These are phyloP conservation scores for Pycnomerus fuliginosus DNA, from an alignment of 2,888 invertebrate genomes.

Conservation along the genomic window DNA sequence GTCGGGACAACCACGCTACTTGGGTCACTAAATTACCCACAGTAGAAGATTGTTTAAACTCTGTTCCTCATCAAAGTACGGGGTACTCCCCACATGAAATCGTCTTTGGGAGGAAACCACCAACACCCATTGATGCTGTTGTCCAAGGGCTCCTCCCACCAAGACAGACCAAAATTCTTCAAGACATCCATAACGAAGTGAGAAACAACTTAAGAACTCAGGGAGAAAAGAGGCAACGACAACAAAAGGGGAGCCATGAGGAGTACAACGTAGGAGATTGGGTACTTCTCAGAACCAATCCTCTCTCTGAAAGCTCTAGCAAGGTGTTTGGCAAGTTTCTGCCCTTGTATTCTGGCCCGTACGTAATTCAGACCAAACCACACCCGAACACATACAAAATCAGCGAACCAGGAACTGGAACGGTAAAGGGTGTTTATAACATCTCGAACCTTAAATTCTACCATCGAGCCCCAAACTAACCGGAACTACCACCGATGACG, in stretches of 20 bases:
- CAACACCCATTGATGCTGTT: not conserved
- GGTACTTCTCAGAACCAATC: not conserved
- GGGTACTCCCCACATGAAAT: constrained; percentile 1
- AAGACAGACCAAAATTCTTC: not conserved
- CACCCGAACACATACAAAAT: constrained; percentile 7
- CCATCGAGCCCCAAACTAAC: no score
- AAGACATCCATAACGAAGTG: not conserved
- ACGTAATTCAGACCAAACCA: not conserved
- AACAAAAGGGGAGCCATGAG: not conserved
- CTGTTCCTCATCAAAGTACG: not conserved
- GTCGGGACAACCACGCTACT: constrained; percentile 10
- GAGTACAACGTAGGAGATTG: not conserved
- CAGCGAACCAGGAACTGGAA: no score
- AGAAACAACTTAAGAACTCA: not conserved
- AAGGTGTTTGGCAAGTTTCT: not conserved
- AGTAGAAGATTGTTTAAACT: constrained; percentile 6
- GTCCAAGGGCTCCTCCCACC: not conserved
- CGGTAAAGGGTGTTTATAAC: no score
- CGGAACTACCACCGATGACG: no score
- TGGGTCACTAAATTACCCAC: constrained; percentile 6
- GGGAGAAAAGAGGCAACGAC: not conserved
- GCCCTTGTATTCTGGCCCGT: constrained; percentile 2
- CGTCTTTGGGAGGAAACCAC: not conserved
- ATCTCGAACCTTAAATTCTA: no score
- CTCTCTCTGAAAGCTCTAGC: not conserved